Evolutionary conservation across 1,140 invertebrate genomes (phyloP), one percentile per base, ranked within the genome.

Genomic region (Gonioctena quinquepunctata): DNA sequence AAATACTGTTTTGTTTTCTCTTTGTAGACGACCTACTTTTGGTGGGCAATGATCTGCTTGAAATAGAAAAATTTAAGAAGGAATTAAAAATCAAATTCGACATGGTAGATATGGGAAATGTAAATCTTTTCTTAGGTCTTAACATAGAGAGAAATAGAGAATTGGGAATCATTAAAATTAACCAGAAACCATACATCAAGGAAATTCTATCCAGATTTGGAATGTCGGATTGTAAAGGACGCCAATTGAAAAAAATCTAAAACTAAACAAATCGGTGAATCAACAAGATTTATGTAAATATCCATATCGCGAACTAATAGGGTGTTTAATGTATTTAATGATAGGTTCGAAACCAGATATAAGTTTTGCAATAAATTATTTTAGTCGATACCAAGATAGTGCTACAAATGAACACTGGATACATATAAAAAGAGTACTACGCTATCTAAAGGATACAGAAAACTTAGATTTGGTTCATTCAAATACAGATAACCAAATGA

Each of bases 251-350:
- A 1, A 8, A 23, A 71, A 71, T 59, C 23, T 27, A 66, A 56
- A 25, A 63, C 7, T 65, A 18, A 27, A 74, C 68, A 42, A 60
- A 69, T 69, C 28, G 69, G 61, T 50, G 78, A 25, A 70, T 50
- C 80, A 1, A 76, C 79, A 71, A 83, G 82, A 75, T 71, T 48
- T 74, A 7, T 7, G 28, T 33, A 11, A 33, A 33, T 7, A 66
- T 56, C 28, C 8, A 11, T 13, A 42, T 3, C 8, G 28, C 8
- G 28, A 42, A n/a, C 28, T 42, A 11, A n/a, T 42, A 11, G 28
- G 28, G n/a, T 11, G 28, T 42, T 42, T 42, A n/a, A 11, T 42
- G n/a, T 42, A 42, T 13, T 8, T n/a, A 42, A 11, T 0, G 8
- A 42, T 8, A 11, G n/a, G n/a, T 11, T 11, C 28, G 8, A 2